phyloP scores from a whole-genome alignment of 2,113 vertebrate genomes.

The Myiozetetes cayanensis region DNA sequence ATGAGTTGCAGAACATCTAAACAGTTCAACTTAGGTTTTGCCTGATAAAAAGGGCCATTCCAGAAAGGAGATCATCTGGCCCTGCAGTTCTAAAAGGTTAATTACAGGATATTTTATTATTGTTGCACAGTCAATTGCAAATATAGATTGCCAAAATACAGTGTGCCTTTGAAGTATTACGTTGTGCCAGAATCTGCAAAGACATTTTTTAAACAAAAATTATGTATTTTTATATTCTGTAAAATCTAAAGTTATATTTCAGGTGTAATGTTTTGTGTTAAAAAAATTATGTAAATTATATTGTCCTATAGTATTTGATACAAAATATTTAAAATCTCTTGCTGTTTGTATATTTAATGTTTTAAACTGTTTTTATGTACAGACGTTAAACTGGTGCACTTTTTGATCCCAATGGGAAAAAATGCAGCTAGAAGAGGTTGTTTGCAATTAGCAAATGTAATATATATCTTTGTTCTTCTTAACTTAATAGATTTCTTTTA shows the following conservation, averaged over 20 bases:
- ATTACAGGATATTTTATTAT: not conserved
- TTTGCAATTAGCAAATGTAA: slow-evolving; percentile 74
- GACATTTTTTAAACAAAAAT: slow-evolving; percentile 69
- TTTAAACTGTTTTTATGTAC: slow-evolving; percentile 76
- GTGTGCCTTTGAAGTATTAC: slow-evolving; percentile 66
- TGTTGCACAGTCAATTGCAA: slow-evolving; percentile 20
- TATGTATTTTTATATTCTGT: slow-evolving; percentile 82
- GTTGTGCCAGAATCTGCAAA: slow-evolving; percentile 70
- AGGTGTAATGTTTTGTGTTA: slow-evolving; percentile 80
- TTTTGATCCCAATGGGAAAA: slow-evolving; percentile 77
- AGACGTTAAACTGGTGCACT: slow-evolving; percentile 82
- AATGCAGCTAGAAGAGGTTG: slow-evolving; percentile 71
- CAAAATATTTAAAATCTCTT: slow-evolving; percentile 79
- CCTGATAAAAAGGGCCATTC: not conserved
- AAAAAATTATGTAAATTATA: slow-evolving; percentile 78
- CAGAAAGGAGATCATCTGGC: not conserved
- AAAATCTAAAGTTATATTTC: slow-evolving; percentile 81
- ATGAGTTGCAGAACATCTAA: not conserved
- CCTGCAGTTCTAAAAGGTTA: not conserved
- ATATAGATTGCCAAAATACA: not conserved
- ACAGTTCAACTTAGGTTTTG: not conserved
- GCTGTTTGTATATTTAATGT: slow-evolving; percentile 81
- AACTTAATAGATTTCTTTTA: slow-evolving; percentile 74
- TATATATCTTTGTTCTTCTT: slow-evolving; percentile 72
- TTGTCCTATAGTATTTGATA: slow-evolving; percentile 83